Conservation (phyloP, 1,140 invertebrate genomes). For the Drosophila kikkawai region DNA sequence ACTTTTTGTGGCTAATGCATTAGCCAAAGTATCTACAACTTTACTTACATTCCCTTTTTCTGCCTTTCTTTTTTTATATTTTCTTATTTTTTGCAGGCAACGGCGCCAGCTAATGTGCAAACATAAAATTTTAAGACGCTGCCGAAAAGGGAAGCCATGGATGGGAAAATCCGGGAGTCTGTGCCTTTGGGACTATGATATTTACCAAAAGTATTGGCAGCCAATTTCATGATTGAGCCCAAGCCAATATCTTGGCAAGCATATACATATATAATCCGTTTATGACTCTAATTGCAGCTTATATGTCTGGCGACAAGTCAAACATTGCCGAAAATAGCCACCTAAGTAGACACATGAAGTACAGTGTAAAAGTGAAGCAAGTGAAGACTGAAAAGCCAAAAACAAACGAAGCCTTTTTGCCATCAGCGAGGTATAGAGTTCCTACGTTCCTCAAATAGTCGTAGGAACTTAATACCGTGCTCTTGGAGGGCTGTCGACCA, state of each 20-base stretch:
- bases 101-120: slow-evolving; percentile 71
- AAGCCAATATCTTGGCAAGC: slow-evolving; percentile 43
- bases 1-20: slow-evolving; percentile 67
- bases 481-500: slow-evolving; percentile 84
- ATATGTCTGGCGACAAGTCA: slow-evolving; percentile 68
- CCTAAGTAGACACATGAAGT: slow-evolving; percentile 66
- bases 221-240: slow-evolving; percentile 60
- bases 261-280: slow-evolving; percentile 73
- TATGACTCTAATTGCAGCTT: slow-evolving; percentile 81
- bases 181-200: slow-evolving; percentile 44
- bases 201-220: slow-evolving; percentile 57
- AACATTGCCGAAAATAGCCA: slow-evolving; percentile 39
- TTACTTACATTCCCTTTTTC: slow-evolving; percentile 27
- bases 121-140: slow-evolving; percentile 83
- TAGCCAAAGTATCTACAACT: slow-evolving; percentile 55
- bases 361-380: slow-evolving; percentile 36
- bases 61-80: not conserved
- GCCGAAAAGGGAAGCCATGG: slow-evolving; percentile 42
- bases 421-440: slow-evolving; percentile 85
- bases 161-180: slow-evolving; percentile 18
- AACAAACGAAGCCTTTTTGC: slow-evolving; percentile 74
- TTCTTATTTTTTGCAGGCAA: slow-evolving; percentile 29
- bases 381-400: slow-evolving; percentile 23
- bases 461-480: slow-evolving; percentile 85
- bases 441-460: slow-evolving; percentile 79